Percentiles rank a stretch among this genome's conserved stretches.
Evolutionary conservation across 2,797 vertebrate species (phyloP).

Genomic region (Holocentrus rufus): DNA sequence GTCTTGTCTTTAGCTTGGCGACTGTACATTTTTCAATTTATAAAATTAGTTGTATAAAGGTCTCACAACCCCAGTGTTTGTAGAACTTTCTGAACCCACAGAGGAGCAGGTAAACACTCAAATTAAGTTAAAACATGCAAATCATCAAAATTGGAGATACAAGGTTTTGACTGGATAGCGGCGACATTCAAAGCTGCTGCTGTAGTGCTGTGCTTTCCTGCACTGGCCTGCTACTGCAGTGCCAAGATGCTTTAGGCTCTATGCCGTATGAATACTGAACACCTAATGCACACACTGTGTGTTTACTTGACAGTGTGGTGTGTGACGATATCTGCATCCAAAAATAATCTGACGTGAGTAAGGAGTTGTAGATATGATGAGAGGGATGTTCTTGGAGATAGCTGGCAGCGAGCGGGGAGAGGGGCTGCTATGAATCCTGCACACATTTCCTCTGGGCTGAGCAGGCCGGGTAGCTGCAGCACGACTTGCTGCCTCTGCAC

Average conservation of each 20-base stretch:
- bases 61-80: no score
- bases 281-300: constrained; percentile 32
- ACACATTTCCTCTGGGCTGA: background rate
- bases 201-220: constrained; percentile 2
- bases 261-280: constrained; percentile 63
- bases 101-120: no score
- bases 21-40: no score
- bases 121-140: no score
- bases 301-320: constrained; percentile 11
- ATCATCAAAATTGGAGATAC: no score
- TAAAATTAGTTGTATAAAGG: no score
- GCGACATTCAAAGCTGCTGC: background rate
- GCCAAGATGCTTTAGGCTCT: constrained; percentile 45
- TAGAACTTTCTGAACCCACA: no score
- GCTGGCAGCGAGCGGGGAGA: constrained; percentile 25
- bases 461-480: constrained; percentile 31
- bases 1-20: no score
- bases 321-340: constrained; percentile 14
- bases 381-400: constrained; percentile 10
- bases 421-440: constrained; percentile 24
- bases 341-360: constrained; percentile 12
- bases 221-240: constrained; percentile 42
- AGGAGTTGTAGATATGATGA: constrained; percentile 29
- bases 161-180: no score
- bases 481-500: constrained; percentile 45